phyloP scores from a whole-genome alignment of 2,888 invertebrate species.

The Troilus luridus region DNA sequence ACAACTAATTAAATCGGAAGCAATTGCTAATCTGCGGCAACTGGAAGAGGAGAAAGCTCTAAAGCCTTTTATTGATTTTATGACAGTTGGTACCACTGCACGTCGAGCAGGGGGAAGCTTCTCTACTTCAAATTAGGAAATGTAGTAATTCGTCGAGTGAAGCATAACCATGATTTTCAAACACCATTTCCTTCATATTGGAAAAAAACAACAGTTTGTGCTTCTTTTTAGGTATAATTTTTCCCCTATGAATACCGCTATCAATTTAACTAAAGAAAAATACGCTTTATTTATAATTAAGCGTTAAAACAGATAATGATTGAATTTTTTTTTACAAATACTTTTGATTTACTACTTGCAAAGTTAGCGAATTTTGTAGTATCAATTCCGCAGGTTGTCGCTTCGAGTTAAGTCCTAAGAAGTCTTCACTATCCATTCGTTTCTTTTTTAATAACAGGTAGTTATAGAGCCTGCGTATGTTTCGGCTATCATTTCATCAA shows the following conservation, averaged over 20 bases:
- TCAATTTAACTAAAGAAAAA: too few relatives aligned
- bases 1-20: not conserved
- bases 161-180: not conserved
- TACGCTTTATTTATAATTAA: too few relatives aligned
- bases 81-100: slow-evolving; percentile 46
- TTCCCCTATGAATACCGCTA: not conserved
- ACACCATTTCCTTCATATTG: not conserved
- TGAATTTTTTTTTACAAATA: too few relatives aligned
- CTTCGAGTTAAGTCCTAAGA: too few relatives aligned
- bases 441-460: too few relatives aligned
- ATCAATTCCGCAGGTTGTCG: too few relatives aligned
- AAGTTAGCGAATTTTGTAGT: too few relatives aligned
- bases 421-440: too few relatives aligned
- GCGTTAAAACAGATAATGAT: too few relatives aligned
- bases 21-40: not conserved
- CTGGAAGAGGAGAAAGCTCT: not conserved
- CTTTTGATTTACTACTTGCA: too few relatives aligned
- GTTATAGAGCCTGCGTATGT: too few relatives aligned
- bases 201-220: not conserved
- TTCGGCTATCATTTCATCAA: too few relatives aligned
- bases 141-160: not conserved
- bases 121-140: slow-evolving; percentile 26
- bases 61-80: slow-evolving; percentile 27
- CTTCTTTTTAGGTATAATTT: not conserved
- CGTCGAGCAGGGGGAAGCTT: not conserved